Percentiles rank a stretch among this genome's conserved stretches.
These are phyloP conservation scores for Copidosoma aretas DNA, from an alignment of 2,888 invertebrate genomes.

Conservation along the genomic window DNA sequence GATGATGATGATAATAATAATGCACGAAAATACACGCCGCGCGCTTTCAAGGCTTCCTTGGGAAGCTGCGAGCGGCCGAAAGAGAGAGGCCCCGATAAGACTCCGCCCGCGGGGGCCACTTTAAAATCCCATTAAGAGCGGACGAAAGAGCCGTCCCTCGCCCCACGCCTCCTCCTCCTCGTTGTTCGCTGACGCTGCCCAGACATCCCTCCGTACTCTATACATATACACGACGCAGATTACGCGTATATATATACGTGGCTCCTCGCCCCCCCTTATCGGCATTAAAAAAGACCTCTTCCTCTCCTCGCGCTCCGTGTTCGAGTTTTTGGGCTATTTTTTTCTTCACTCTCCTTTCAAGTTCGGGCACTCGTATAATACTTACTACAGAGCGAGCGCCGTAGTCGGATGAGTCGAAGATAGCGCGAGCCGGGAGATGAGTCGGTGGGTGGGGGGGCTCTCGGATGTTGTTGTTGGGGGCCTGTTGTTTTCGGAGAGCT, in stretches of 20 bases:
- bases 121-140: constrained; percentile 36
- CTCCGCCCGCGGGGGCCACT: constrained; percentile 28
- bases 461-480: not conserved
- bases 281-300: constrained; percentile 13
- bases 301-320: not conserved
- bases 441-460: not conserved
- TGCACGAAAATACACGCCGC: too few species aligned
- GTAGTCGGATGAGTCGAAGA: not conserved
- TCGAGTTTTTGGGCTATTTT: not conserved
- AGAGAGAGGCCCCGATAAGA: constrained; percentile 1
- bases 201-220: constrained; percentile 31
- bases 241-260: not conserved
- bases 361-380: not conserved
- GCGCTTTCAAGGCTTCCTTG: too few species aligned
- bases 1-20: too few species aligned
- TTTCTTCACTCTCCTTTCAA: not conserved
- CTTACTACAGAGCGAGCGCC: too few species aligned
- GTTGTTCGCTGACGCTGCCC: constrained; percentile 12
- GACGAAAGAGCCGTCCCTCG: not conserved
- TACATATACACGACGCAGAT: constrained; percentile 19
- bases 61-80: not conserved
- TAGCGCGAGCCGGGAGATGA: not conserved
- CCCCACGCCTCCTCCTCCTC: not conserved
- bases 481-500: too few species aligned
- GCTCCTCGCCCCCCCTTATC: constrained; percentile 10